A percentile compares a stretch with the other conserved stretches of the same genome.
Evolutionary conservation across 30 jellyfish, hydroid and myxozoan species (phyloP).

Genomic region (Aurelia coerulea): DNA sequence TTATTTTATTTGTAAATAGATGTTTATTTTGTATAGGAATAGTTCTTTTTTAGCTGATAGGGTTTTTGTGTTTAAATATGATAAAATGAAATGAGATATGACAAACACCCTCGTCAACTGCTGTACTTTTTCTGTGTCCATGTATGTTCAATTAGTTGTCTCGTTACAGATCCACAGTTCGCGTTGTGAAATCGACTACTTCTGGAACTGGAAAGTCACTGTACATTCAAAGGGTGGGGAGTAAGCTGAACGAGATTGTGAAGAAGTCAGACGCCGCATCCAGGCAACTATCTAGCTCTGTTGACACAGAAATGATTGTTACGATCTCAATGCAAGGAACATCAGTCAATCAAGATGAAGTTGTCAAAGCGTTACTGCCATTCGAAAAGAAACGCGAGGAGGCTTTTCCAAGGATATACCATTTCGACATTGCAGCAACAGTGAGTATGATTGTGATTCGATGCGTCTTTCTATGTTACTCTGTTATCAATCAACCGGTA

Average conservation of each 20-base stretch:
- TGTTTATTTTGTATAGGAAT: too few species aligned
- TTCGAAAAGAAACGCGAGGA: constrained; percentile 63
- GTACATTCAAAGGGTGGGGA: constrained; percentile 31
- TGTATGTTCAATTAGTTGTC: neutral
- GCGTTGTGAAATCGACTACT: constrained; percentile 69
- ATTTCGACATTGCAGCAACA: constrained; percentile 81
- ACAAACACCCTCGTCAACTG: too few species aligned
- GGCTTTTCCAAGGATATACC: constrained; percentile 80
- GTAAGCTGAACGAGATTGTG: constrained; percentile 15
- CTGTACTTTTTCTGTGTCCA: too few species aligned
- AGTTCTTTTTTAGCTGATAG: too few species aligned
- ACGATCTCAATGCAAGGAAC: constrained; percentile 79
- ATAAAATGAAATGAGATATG: too few species aligned
- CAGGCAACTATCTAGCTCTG: constrained; percentile 34
- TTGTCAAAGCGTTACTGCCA: constrained; percentile 47
- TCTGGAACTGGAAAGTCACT: constrained; percentile 84
- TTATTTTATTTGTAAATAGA: too few species aligned
- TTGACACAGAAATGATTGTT: constrained; percentile 26
- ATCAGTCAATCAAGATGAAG: constrained; percentile 38
- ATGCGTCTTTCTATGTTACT: too few species aligned
- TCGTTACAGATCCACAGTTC: constrained; percentile 51
- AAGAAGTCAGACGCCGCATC: constrained; percentile 3
- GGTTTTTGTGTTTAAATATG: too few species aligned
- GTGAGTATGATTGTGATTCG: constrained; percentile 6
- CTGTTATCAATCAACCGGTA: too few species aligned